Percentiles rank a stretch among this genome's conserved stretches.
Conservation (phyloP, 2,888 invertebrate genomes). For the Xestia rhomboidea region DNA sequence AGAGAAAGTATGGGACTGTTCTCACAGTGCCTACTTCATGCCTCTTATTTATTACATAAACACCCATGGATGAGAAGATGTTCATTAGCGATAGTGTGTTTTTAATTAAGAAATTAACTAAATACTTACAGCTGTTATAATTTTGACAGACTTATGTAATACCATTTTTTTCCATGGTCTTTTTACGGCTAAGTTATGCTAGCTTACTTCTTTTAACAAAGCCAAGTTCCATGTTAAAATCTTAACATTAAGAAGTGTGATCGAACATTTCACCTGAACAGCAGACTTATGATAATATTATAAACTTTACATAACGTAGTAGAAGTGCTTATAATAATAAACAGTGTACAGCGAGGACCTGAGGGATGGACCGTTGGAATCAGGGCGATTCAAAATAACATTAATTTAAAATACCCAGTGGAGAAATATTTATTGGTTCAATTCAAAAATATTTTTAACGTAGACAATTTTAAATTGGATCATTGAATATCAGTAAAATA, state of each 20-base stretch:
- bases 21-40: conserved; percentile 61
- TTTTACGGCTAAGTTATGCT: neutral
- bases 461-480: no score
- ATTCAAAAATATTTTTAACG: no score
- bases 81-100: conserved; percentile 42
- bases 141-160: conserved; percentile 19
- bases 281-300: neutral
- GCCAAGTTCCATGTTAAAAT: neutral
- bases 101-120: conserved; percentile 24
- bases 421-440: neutral
- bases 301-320: neutral
- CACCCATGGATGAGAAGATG: conserved; percentile 48
- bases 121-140: conserved; percentile 8
- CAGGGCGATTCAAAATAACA: neutral
- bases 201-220: neutral
- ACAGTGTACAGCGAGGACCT: neutral
- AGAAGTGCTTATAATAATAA: neutral
- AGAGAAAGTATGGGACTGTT: conserved; percentile 72
- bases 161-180: neutral
- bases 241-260: neutral
- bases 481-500: neutral
- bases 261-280: neutral
- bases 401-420: neutral
- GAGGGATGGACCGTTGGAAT: neutral
- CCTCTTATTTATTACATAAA: conserved; percentile 65